Evolutionary conservation across 1,140 invertebrate species (phyloP), one percentile per base, ranked within the genome.

Genomic region (Bombus confusus): DNA sequence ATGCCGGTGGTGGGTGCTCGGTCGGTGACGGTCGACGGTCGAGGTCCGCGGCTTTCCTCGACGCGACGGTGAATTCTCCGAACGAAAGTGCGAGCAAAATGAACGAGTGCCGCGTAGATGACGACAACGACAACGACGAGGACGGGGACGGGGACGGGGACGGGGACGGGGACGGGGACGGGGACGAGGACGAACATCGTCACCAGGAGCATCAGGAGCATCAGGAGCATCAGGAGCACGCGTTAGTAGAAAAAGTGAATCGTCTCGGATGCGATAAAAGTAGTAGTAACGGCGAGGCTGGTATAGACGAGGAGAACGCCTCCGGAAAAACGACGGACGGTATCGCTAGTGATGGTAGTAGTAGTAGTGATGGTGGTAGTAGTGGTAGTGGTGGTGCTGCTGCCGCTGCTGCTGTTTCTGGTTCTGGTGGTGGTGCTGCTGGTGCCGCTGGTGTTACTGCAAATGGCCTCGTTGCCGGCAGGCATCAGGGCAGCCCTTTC

Each of bases 401-500:
- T 47, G 87, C 73, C 28, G 86, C 79, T 69, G 82, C 73, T 82
- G 62, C 83, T 80, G 86, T 74, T 78, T 79, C 87, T 68, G 78
- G 66, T 74, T 62, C 68, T 64, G 66, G 25, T 71, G 85, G 57
- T 84, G 84, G 76, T 68, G 84, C 66, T 71, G 77, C 86, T 64
- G 86, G 47, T 64, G 81, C 82, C 64, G 80, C 71, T 80, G 86
- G 86, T 80, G 83, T 74, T 85, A 69, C 76, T 52, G 77, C 69
- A 75, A 81, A 77, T 62, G 79, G 78, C 82, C 52, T 76, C 73
- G 85, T 86, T 73, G 90, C 84, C 73, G 81, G 80, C 76, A 92
- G 91, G 83, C 88, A 91, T 73, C 90, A 90, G 82, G 87, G 87
- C 69, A 91, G 87, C 72, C 86, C 92, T 74, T 93, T 92, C 74